These are phyloP conservation scores for Pogonocichla stellata DNA, from an alignment of 2,113 vertebrate species.

Conservation along the genomic window DNA sequence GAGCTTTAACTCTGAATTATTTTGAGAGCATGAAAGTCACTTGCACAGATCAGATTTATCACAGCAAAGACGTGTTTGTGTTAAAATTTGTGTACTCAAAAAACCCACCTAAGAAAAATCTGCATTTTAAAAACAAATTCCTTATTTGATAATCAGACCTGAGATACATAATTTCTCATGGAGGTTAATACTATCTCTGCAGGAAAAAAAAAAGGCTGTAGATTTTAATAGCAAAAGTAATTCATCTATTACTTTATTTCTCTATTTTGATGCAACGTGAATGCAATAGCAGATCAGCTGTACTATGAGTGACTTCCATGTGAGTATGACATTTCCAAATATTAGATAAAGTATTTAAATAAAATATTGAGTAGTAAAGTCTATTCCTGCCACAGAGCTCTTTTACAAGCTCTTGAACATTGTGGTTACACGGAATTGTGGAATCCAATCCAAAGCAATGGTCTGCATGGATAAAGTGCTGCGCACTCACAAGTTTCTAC, in stretches of 20 bases:
- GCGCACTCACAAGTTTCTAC: not conserved
- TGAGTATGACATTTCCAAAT: not conserved
- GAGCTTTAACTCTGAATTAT: conserved; percentile 38
- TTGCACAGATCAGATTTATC: not conserved
- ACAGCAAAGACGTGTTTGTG: not conserved
- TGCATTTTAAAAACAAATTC: not conserved
- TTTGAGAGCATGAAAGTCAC: conserved; percentile 26
- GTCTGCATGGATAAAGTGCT: not conserved
- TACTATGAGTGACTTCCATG: not conserved
- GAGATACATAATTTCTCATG: not conserved
- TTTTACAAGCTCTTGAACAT: not conserved
- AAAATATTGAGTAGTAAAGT: not conserved
- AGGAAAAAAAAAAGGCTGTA: not conserved
- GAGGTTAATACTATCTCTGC: not conserved
- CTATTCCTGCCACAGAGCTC: not conserved
- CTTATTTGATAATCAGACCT: not conserved
- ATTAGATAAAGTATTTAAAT: not conserved
- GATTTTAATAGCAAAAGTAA: not conserved
- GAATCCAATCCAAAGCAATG: not conserved
- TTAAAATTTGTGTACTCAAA: not conserved
- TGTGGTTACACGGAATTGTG: not conserved
- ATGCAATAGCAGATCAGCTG: not conserved
- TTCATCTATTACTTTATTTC: not conserved
- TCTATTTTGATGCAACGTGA: not conserved
- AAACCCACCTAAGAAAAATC: not conserved